Conservation (phyloP, 2,888 invertebrate genomes). For the Drosophila neonasuta region DNA sequence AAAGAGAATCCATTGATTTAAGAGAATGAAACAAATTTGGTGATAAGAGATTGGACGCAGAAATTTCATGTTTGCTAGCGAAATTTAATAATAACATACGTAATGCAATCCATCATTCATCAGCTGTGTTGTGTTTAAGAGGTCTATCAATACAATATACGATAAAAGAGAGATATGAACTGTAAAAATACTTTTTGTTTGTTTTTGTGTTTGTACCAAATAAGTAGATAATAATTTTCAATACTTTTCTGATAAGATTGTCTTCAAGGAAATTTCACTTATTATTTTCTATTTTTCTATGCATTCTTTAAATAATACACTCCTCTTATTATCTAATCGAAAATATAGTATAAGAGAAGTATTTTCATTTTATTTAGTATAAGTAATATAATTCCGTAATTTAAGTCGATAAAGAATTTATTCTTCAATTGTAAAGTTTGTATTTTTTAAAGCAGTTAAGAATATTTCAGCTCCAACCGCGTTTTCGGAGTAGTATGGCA, state of each 20-base stretch:
- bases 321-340: too few relatives aligned
- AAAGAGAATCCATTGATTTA: background rate
- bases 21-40: background rate
- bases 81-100: too few relatives aligned
- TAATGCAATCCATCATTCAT: background rate
- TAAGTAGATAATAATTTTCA: too few relatives aligned
- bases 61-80: background rate
- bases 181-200: too few relatives aligned
- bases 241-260: too few relatives aligned
- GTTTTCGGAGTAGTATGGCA: constrained; percentile 72
- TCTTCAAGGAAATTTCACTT: too few relatives aligned
- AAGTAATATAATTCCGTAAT: background rate
- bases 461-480: constrained; percentile 34
- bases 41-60: background rate
- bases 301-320: too few relatives aligned
- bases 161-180: background rate
- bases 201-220: too few relatives aligned
- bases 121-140: background rate
- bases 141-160: background rate
- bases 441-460: constrained; percentile 10
- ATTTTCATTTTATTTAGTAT: background rate
- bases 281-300: too few relatives aligned
- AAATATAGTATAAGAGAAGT: too few relatives aligned
- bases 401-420: background rate
- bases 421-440: constrained; percentile 5